phyloP scores from a whole-genome alignment of 2,888 invertebrate species.

The Clunio marinus region DNA sequence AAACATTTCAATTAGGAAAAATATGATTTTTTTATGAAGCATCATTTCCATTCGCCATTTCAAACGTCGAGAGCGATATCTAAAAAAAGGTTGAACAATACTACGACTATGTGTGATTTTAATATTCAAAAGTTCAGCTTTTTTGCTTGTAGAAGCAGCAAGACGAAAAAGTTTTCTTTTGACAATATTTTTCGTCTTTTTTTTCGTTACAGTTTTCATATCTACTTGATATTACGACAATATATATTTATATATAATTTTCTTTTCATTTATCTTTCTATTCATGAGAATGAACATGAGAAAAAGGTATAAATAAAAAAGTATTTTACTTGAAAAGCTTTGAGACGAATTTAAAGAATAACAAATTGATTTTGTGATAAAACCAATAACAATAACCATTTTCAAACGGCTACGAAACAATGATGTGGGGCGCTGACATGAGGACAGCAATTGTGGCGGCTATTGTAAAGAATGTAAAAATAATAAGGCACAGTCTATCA shows the following conservation, averaged over 20 bases:
- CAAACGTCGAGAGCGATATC: no score
- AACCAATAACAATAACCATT: conserved; percentile 55
- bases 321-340: conserved; percentile 53
- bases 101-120: no score
- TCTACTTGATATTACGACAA: no score
- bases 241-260: no score
- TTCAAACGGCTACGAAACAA: conserved; percentile 55
- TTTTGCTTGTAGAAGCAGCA: no score
- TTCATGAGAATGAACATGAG: not conserved
- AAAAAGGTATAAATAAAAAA: no score
- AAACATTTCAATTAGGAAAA: no score
- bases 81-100: no score
- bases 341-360: conserved; percentile 54
- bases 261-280: not conserved
- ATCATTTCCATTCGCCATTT: no score
- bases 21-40: no score
- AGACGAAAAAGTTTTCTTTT: no score
- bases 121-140: no score
- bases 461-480: conserved; percentile 98
- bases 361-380: conserved; percentile 55
- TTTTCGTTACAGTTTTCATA: not conserved
- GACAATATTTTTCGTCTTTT: not conserved
- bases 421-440: conserved; percentile 53
- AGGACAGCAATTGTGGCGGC: conserved; percentile 95
- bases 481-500: conserved; percentile 99